Percentiles rank a stretch among this genome's conserved stretches.
Evolutionary conservation across 2,888 invertebrate species (phyloP).

Genomic region (Cataglyphis rosenhaueri): DNA sequence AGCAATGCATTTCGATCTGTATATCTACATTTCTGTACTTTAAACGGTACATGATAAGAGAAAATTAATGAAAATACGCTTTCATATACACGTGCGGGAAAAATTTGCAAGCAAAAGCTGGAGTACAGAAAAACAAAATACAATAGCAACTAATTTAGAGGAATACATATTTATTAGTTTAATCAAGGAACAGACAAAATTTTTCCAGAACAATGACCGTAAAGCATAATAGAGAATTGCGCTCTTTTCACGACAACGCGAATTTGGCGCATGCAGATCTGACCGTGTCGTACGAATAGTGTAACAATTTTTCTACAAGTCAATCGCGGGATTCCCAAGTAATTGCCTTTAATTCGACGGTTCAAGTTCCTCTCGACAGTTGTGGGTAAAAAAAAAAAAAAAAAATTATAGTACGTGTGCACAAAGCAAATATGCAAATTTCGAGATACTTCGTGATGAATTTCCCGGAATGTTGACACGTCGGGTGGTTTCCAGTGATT

Average conservation of each 20-base stretch:
- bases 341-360: constrained; percentile 37
- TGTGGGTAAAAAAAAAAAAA: not conserved
- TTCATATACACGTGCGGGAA: not conserved
- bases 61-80: constrained; percentile 7
- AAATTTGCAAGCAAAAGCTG: constrained; percentile 7
- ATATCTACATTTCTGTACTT: not conserved
- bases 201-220: not conserved
- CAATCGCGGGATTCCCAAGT: constrained; percentile 35
- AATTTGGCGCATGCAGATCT: constrained; percentile 38
- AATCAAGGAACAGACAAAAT: constrained; percentile 2
- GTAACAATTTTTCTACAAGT: constrained; percentile 33
- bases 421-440: constrained; percentile 43
- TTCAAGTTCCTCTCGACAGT: constrained; percentile 20
- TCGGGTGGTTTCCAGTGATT: constrained; percentile 12
- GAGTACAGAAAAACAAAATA: constrained; percentile 1
- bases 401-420: not conserved
- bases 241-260: constrained; percentile 12
- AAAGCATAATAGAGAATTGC: not conserved
- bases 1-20: constrained; percentile 1
- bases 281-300: constrained; percentile 46
- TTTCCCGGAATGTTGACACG: constrained; percentile 27
- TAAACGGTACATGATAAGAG: not conserved
- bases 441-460: constrained; percentile 40
- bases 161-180: not conserved
- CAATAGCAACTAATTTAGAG: constrained; percentile 8